A percentile compares a stretch with the other conserved stretches of the same genome.
Conservation (phyloP, 2,888 invertebrate genomes). For the Pachydiplax longipennis region DNA sequence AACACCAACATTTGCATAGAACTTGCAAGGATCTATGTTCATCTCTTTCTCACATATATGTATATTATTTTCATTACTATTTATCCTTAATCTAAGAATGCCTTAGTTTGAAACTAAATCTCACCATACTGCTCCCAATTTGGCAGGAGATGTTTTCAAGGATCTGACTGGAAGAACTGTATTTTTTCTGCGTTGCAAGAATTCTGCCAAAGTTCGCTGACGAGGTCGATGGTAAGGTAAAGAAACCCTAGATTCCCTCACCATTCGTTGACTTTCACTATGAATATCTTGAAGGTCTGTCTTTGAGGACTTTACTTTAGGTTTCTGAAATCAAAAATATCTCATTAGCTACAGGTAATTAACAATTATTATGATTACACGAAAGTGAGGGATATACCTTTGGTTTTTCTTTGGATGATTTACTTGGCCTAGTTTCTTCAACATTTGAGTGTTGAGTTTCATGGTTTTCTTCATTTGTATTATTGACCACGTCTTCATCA, state of each 20-base stretch:
- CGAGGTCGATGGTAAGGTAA: slow-evolving; percentile 89
- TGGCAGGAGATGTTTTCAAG: neutral
- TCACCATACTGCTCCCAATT: slow-evolving; percentile 9
- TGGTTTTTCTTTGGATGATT: neutral
- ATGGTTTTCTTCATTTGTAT: neutral
- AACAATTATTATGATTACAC: too few relatives aligned
- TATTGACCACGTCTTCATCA: slow-evolving; percentile 55
- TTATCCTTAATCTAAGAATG: neutral
- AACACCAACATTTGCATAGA: too few relatives aligned
- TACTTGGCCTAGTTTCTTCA: neutral
- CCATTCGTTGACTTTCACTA: slow-evolving; percentile 83
- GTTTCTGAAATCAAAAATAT: neutral
- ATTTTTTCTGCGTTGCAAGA: slow-evolving; percentile 62
- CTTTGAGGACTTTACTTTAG: slow-evolving; percentile 66
- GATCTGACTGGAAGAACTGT: neutral
- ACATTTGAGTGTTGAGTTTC: neutral
- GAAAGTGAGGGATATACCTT: neutral
- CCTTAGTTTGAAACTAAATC: neutral
- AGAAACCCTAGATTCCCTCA: slow-evolving; percentile 77
- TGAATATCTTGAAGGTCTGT: slow-evolving; percentile 78
- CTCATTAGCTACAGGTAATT: neutral
- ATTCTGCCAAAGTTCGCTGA: slow-evolving; percentile 79
- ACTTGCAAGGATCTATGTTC: too few relatives aligned
- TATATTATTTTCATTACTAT: too few relatives aligned
- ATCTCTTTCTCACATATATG: too few relatives aligned